Percentiles rank a stretch among this genome's conserved stretches.
phyloP scores from a whole-genome alignment of 92 coral and sea anemone genomes.

The Umimayanthus chanpuru region DNA sequence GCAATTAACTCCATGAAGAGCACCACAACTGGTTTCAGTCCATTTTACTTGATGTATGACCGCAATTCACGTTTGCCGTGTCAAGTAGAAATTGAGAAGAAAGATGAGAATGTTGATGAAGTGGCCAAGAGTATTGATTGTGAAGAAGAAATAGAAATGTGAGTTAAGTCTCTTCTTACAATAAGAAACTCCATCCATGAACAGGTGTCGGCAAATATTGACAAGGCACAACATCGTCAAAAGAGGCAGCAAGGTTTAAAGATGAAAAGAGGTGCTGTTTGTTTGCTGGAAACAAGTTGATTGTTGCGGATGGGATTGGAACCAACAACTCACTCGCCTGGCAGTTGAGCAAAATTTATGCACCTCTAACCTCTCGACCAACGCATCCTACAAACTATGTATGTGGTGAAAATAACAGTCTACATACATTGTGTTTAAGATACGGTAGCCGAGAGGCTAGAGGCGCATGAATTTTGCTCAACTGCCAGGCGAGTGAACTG shows the following conservation, averaged over 20 bases:
- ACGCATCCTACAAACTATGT: too few species aligned
- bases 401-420: too few species aligned
- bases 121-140: slow-evolving; percentile 17
- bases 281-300: slow-evolving; percentile 20
- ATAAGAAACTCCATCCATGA: slow-evolving; percentile 52
- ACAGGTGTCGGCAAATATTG: slow-evolving; percentile 43
- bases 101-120: slow-evolving; percentile 21
- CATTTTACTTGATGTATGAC: slow-evolving; percentile 61
- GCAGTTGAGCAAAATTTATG: too few species aligned
- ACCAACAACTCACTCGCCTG: too few species aligned
- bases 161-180: slow-evolving; percentile 34
- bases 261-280: slow-evolving; percentile 21
- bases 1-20: slow-evolving; percentile 62
- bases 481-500: too few species aligned
- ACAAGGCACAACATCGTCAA: slow-evolving; percentile 68
- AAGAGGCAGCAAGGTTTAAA: slow-evolving; percentile 46
- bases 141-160: slow-evolving; percentile 30
- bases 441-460: too few species aligned
- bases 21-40: slow-evolving; percentile 68
- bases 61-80: slow-evolving; percentile 55
- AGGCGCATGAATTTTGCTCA: too few species aligned
- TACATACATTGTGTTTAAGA: too few species aligned
- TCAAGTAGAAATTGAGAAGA: slow-evolving; percentile 54
- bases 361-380: too few species aligned
- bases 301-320: too few species aligned